Conservation (phyloP, 2,888 invertebrate species). For the Tanytarsus gracilentus region DNA sequence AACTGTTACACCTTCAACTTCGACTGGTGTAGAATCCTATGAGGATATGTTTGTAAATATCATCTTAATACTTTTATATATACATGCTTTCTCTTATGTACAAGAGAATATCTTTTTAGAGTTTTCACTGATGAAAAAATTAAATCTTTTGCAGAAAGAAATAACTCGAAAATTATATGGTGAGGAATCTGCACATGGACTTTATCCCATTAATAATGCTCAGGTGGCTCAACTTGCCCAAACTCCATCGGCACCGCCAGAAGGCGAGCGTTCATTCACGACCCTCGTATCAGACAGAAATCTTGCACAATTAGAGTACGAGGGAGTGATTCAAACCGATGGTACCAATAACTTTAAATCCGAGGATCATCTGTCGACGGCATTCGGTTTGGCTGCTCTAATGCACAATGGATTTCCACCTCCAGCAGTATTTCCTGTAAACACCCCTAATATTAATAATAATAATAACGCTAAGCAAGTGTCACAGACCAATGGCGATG, state of each 20-base stretch:
- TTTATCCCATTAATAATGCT: conserved; percentile 42
- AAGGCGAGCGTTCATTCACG: conserved; percentile 44
- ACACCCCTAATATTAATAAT: conserved; percentile 33
- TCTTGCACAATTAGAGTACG: conserved; percentile 43
- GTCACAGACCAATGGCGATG: conserved; percentile 31
- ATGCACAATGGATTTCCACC: conserved; percentile 67
- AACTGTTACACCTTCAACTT: background rate
- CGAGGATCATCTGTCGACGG: conserved; percentile 61
- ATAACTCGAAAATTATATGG: conserved; percentile 86
- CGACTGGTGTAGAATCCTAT: conserved; percentile 36
- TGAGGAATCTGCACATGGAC: conserved; percentile 55
- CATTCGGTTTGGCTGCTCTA: conserved; percentile 64
- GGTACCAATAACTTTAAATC: conserved; percentile 47
- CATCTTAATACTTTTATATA: too few relatives aligned
- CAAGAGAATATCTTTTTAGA: conserved; percentile 62
- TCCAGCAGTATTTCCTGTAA: conserved; percentile 47
- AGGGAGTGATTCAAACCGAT: conserved; percentile 37
- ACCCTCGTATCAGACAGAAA: conserved; percentile 43
- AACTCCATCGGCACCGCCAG: conserved; percentile 43
- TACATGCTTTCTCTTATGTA: too few relatives aligned
- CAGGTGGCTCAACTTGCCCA: conserved; percentile 44
- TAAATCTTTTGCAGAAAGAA: conserved; percentile 50
- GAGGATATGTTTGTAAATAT: conserved; percentile 45
- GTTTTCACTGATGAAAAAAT: conserved; percentile 40
- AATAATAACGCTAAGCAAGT: conserved; percentile 34